phyloP scores from a whole-genome alignment of 2,113 vertebrate species.

The Melanerpes aurifrons region DNA sequence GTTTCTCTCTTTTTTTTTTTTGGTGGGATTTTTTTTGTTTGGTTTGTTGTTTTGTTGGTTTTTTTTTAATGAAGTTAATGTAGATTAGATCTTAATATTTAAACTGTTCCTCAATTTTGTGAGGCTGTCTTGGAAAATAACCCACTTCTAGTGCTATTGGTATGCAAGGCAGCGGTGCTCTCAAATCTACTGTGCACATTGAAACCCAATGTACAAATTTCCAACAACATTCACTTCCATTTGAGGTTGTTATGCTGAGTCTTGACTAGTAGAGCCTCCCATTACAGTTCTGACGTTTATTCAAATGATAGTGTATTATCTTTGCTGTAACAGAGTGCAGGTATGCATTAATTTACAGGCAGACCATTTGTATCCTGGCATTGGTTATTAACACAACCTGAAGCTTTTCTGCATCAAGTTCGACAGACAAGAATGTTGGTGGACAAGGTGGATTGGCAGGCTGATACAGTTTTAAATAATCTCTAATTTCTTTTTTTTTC shows the following conservation, averaged over 20 bases:
- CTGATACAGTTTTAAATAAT: conserved; percentile 84
- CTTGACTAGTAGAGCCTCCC: conserved; percentile 74
- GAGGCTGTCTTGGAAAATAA: conserved; percentile 90
- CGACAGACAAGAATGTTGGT: conserved; percentile 75
- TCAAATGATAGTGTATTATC: conserved; percentile 65
- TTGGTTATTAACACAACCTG: conserved; percentile 76
- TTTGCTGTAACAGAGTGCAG: conserved; percentile 77
- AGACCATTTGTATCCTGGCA: conserved; percentile 67
- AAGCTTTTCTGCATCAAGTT: conserved; percentile 70
- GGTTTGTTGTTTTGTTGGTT: not conserved
- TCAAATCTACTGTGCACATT: conserved; percentile 75
- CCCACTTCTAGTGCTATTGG: conserved; percentile 81
- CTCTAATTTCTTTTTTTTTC: conserved; percentile 83
- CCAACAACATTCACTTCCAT: conserved; percentile 73
- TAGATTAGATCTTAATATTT: conserved; percentile 88
- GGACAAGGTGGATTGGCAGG: conserved; percentile 78
- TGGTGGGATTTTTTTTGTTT: not conserved
- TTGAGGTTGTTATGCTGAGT: conserved; percentile 69
- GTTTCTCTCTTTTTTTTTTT: not conserved
- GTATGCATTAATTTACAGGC: conserved; percentile 74
- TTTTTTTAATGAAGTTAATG: conserved; percentile 76
- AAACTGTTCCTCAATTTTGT: conserved; percentile 94
- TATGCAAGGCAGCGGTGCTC: conserved; percentile 90
- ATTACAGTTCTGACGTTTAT: conserved; percentile 69
- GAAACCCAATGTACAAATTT: conserved; percentile 70